Conservation (phyloP, 2,797 vertebrate species). For the Semaprochilodus insignis region DNA sequence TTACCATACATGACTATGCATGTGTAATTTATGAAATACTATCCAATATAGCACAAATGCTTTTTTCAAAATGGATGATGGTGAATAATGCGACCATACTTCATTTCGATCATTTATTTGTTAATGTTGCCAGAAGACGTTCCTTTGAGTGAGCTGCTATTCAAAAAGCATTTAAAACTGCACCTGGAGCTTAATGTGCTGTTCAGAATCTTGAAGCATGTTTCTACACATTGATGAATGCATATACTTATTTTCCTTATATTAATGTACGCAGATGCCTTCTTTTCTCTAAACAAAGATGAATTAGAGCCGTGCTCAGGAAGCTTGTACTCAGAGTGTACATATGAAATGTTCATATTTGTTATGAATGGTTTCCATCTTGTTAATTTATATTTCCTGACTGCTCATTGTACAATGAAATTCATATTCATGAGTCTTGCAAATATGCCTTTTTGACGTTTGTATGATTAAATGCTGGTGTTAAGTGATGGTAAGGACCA, state of each 20-base stretch:
- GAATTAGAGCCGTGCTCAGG: constrained; percentile 69
- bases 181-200: constrained; percentile 42
- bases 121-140: constrained; percentile 17
- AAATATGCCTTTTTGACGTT: constrained; percentile 74
- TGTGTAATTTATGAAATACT: background rate
- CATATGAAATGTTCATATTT: constrained; percentile 80
- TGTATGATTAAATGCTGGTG: constrained; percentile 81
- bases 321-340: constrained; percentile 77
- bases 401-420: constrained; percentile 52
- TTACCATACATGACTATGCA: no score
- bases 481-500: constrained; percentile 73
- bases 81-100: constrained; percentile 15
- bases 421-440: constrained; percentile 68
- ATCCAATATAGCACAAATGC: background rate
- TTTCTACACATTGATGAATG: constrained; percentile 30
- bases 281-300: constrained; percentile 60
- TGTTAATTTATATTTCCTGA: constrained; percentile 79
- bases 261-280: constrained; percentile 25
- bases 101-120: constrained; percentile 21
- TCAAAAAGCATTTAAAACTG: constrained; percentile 36
- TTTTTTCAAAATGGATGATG: background rate
- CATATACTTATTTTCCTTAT: constrained; percentile 62
- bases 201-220: constrained; percentile 27
- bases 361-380: constrained; percentile 82
- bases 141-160: constrained; percentile 56